Conservation (phyloP, 1,140 invertebrate genomes). For the Formica selysi region DNA sequence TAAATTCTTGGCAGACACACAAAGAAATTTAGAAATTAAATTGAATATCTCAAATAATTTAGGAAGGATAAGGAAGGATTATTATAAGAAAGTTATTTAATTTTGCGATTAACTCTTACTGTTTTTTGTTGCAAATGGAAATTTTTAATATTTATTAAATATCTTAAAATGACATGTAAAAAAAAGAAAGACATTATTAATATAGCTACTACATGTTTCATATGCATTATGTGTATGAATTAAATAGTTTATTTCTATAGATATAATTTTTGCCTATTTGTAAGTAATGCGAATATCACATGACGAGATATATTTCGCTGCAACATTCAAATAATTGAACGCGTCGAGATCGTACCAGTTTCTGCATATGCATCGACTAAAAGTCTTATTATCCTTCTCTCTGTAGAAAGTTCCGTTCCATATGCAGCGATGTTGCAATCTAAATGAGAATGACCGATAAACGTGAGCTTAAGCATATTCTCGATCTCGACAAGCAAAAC, state of each 20-base stretch:
- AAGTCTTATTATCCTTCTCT: not conserved
- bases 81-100: not conserved
- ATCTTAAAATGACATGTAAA: not conserved
- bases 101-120: not conserved
- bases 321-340: not conserved
- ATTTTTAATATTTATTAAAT: not conserved
- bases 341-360: not conserved
- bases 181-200: not conserved
- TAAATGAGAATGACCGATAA: conserved; percentile 24
- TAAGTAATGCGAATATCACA: not conserved
- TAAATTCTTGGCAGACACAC: not conserved
- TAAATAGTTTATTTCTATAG: not conserved
- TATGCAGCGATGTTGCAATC: conserved; percentile 26
- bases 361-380: not conserved
- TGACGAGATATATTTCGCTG: not conserved
- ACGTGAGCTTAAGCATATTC: not conserved
- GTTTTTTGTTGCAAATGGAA: not conserved
- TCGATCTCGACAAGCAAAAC: conserved; percentile 25
- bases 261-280: not conserved
- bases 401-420: conserved; percentile 6
- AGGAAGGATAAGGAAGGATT: too few relatives aligned
- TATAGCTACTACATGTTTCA: not conserved
- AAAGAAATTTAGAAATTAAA: not conserved
- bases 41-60: not conserved
- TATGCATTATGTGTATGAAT: too few relatives aligned